A percentile compares a stretch with the other conserved stretches of the same genome.
These are phyloP conservation scores for Melanophora roralis DNA, from an alignment of 2,888 invertebrate genomes.

Conservation along the genomic window DNA sequence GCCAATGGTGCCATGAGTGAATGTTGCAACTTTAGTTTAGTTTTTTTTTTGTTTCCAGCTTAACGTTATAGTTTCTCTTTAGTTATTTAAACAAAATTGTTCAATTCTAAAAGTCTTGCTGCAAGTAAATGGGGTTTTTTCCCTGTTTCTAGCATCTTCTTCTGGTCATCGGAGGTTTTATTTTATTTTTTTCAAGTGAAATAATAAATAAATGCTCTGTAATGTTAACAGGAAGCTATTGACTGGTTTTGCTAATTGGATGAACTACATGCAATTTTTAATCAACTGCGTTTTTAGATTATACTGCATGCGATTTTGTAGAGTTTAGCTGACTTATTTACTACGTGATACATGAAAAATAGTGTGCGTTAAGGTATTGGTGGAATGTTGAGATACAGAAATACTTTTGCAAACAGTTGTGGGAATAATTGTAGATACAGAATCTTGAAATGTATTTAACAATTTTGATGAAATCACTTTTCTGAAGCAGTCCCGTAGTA, in stretches of 20 bases:
- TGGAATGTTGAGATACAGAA: slow-evolving; percentile 4
- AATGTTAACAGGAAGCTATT: slow-evolving; percentile 62
- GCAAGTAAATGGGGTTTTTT: not conserved
- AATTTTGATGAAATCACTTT: too few relatives aligned
- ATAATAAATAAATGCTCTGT: slow-evolving; percentile 58
- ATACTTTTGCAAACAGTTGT: not conserved
- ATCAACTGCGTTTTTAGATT: slow-evolving; percentile 39
- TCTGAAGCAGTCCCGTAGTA: too few relatives aligned
- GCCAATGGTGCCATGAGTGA: not conserved
- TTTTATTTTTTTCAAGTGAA: slow-evolving; percentile 13
- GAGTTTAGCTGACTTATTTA: slow-evolving; percentile 4
- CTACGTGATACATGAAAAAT: not conserved
- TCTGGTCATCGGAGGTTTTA: slow-evolving; percentile 41
- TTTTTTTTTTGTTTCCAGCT: slow-evolving; percentile 8
- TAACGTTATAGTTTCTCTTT: not conserved
- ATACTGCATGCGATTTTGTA: not conserved
- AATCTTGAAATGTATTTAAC: too few relatives aligned
- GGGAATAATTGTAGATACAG: not conserved
- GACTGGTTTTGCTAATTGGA: slow-evolving; percentile 62
- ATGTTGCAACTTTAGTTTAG: slow-evolving; percentile 49
- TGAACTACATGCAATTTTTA: slow-evolving; percentile 59
- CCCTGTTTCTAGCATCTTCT: slow-evolving; percentile 25
- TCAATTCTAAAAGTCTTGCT: slow-evolving; percentile 11
- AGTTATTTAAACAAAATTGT: not conserved
- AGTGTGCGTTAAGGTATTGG: not conserved